Evolutionary conservation across 37 sponge, comb jelly and placozoan genomes (phyloP).

Genomic region (Corticium candelabrum): DNA sequence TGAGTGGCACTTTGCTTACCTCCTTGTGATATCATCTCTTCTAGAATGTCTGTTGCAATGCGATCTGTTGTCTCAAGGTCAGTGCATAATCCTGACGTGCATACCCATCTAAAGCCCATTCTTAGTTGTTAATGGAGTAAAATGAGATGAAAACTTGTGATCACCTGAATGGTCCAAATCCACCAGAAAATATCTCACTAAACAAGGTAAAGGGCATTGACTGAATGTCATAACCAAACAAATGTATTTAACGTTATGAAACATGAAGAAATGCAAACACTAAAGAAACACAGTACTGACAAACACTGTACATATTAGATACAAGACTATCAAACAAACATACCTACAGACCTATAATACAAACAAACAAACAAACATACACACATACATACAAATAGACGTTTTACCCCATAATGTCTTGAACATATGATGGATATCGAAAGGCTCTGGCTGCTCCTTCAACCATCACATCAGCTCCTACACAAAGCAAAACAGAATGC

Average conservation of each 20-base stretch:
- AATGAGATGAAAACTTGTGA: too few relatives aligned
- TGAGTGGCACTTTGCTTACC: too few relatives aligned
- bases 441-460: slow-evolving; percentile 41
- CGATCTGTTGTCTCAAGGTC: slow-evolving; percentile 77
- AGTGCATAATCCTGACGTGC: slow-evolving; percentile 54
- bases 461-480: slow-evolving; percentile 62
- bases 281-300: too few relatives aligned
- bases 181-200: slow-evolving; percentile 91
- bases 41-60: slow-evolving; percentile 58
- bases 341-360: too few relatives aligned
- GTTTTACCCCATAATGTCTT: slow-evolving; percentile 86
- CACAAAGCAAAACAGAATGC: too few relatives aligned
- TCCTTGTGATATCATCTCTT: slow-evolving; percentile 36
- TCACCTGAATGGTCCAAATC: slow-evolving; percentile 95
- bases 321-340: too few relatives aligned
- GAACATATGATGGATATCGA: slow-evolving; percentile 84
- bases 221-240: neutral
- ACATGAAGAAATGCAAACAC: too few relatives aligned
- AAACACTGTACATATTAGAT: too few relatives aligned
- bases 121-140: neutral
- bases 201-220: neutral
- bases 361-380: neutral
- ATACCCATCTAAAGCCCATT: slow-evolving; percentile 70
- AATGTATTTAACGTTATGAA: too few relatives aligned
- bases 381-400: neutral